phyloP scores from a whole-genome alignment of 1,140 invertebrate species.

The Anastatus disparis region DNA sequence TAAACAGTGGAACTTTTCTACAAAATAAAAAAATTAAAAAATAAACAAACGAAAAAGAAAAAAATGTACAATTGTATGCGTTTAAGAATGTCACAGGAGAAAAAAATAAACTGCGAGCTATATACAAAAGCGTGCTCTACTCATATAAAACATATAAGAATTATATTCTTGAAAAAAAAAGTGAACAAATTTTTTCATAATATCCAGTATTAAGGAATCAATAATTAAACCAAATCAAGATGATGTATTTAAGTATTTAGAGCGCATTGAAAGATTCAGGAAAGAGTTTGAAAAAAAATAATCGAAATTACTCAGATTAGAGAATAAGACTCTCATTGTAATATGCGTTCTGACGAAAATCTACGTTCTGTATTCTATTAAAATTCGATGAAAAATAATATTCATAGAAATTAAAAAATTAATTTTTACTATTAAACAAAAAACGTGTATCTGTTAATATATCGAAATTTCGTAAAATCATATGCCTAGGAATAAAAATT shows the following conservation, averaged over 20 bases:
- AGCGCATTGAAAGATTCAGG: background rate
- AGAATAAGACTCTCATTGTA: conserved; percentile 24
- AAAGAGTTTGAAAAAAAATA: background rate
- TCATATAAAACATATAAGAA: background rate
- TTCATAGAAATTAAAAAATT: too few species aligned
- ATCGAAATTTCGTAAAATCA: background rate
- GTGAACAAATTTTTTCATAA: conserved; percentile 20
- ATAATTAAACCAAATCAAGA: conserved; percentile 12
- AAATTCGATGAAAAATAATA: too few species aligned
- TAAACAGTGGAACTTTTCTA: conserved; percentile 35
- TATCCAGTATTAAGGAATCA: background rate
- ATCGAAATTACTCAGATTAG: background rate
- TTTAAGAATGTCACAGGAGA: conserved; percentile 25
- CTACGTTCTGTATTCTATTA: too few species aligned
- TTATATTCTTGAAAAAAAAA: conserved; percentile 13
- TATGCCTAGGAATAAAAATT: conserved; percentile 23
- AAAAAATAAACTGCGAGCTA: conserved; percentile 7
- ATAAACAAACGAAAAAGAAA: background rate
- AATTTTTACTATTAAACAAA: background rate
- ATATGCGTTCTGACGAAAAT: background rate
- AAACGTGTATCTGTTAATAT: background rate
- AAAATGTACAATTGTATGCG: conserved; percentile 29
- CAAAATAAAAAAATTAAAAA: conserved; percentile 23
- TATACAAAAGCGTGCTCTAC: background rate
- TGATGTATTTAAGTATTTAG: background rate